Evolutionary conservation across 2,113 vertebrate species (phyloP).

Genomic region (Albula goreensis): DNA sequence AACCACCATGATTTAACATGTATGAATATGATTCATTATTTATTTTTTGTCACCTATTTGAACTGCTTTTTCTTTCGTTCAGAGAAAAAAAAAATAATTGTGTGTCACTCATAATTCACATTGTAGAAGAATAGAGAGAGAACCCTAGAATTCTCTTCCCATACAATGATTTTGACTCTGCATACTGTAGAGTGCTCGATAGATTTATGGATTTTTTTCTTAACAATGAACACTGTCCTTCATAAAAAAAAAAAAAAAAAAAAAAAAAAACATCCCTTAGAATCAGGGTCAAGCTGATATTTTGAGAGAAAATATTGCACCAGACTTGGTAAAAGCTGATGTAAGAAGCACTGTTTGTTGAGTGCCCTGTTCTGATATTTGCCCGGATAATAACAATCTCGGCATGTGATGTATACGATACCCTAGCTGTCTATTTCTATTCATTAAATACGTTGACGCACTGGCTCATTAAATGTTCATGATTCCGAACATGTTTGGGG

Average conservation of each 20-base stretch:
- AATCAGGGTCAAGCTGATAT: background rate
- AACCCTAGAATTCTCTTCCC: background rate
- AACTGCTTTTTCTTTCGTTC: background rate
- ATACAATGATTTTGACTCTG: background rate
- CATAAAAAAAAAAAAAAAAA: too few species aligned
- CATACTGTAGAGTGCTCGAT: background rate
- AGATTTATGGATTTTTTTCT: background rate
- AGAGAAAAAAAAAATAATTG: slow-evolving; percentile 5
- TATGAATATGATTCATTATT: slow-evolving; percentile 52
- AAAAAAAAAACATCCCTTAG: background rate
- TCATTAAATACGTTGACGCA: background rate
- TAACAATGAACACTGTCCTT: background rate
- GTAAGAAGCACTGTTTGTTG: background rate
- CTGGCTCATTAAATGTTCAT: background rate
- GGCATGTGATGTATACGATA: background rate
- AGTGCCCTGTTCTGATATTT: background rate
- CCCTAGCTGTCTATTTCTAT: background rate
- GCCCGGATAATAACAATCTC: background rate
- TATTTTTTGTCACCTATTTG: slow-evolving; percentile 6
- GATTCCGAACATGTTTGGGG: background rate
- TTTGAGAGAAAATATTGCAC: background rate
- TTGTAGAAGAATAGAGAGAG: background rate
- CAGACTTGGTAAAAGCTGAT: background rate
- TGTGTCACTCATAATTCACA: slow-evolving; percentile 10
- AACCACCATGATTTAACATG: slow-evolving; percentile 50